Evolutionary conservation across 2,797 vertebrate species (phyloP), one percentile per base, ranked within the genome.

Genomic region (Hydrocynus forskahlii): DNA sequence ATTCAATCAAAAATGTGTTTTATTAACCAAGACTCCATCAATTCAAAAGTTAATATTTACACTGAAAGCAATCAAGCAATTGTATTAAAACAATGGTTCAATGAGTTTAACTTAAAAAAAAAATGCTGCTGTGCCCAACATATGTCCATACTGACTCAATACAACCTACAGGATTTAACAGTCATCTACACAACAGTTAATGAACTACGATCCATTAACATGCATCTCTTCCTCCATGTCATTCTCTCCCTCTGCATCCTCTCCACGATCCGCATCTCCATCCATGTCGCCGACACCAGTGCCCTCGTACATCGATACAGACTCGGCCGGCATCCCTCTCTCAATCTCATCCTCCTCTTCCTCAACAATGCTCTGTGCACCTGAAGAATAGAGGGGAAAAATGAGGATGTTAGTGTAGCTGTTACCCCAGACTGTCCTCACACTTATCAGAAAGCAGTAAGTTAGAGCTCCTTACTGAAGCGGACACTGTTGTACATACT

Each of bases 151-250:
- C n/a, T 19, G 43, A 45, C 6, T 7, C 6, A 10, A 10, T 45
- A 45, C 43, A 7, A 45, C 16, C 38, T 25, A 73, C 29, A 52
- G 17, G 29, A 29, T 29, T 29, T 29, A 29, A 29, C 29, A 29
- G 14, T 17, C 14, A 60, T 60, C 19, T 16, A 35, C 50, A 0
- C n/a, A 19, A 38, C 52, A 52, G 21, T 19, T 2, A 66, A 29
- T 72, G 2, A 81, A 71, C 19, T 48, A 81, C 45, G 54, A 96
- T 5, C 96, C 96, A 4, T 98, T 98, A 19, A 95, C 90, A 69
- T 93, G 92, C 0, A 91, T 55, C 60, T 96, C 95, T 60, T 95
- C 94, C 1, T 97, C 96, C 95, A 97, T 96, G 17, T 95, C 86
- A 0, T 87, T 94, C 19, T 95, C 94, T 1, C 94, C 94, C 0